Evolutionary conservation across 1,140 invertebrate genomes (phyloP).

Genomic region (Lasaia peninsularis): DNA sequence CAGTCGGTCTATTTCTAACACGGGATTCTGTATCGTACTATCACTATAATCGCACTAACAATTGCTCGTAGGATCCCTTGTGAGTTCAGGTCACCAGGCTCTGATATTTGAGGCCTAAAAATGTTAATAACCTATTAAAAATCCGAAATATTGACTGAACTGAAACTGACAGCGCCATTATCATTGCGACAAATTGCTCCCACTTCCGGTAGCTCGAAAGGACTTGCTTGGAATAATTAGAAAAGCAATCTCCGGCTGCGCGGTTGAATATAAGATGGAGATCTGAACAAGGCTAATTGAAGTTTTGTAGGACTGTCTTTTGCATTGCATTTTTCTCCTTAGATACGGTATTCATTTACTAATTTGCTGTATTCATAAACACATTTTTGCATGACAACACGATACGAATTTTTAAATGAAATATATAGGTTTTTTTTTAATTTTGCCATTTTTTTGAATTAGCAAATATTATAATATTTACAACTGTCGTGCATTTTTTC

Average conservation of each 20-base stretch:
- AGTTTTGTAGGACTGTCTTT: slow-evolving; percentile 22
- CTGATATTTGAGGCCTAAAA: neutral
- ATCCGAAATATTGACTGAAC: slow-evolving; percentile 13
- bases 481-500: no score
- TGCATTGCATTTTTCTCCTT: slow-evolving; percentile 21
- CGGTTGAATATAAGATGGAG: slow-evolving; percentile 24
- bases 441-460: no score
- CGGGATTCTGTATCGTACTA: no score
- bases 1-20: no score
- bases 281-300: slow-evolving; percentile 27
- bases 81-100: no score
- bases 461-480: no score
- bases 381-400: no score
- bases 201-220: slow-evolving; percentile 12
- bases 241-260: slow-evolving; percentile 32
- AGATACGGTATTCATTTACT: neutral
- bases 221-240: slow-evolving; percentile 26
- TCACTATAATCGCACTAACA: no score
- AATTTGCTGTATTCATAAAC: no score
- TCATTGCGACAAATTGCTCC: slow-evolving; percentile 35
- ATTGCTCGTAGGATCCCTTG: no score
- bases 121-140: neutral
- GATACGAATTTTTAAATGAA: no score
- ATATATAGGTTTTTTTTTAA: no score
- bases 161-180: slow-evolving; percentile 28